These are phyloP conservation scores for Plodia interpunctella DNA, from an alignment of 1,140 invertebrate species.

Conservation along the genomic window DNA sequence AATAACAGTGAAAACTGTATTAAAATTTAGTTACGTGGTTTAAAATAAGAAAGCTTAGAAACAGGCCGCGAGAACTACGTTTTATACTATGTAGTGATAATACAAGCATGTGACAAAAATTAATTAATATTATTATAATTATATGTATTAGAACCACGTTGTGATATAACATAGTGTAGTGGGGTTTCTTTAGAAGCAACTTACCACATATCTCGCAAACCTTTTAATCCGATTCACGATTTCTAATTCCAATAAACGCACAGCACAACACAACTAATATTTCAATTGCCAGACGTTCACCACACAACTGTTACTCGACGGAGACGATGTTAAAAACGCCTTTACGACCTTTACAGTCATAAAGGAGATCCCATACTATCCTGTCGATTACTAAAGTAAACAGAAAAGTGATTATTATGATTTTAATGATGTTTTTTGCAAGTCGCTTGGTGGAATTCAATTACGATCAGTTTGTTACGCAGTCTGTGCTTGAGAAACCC, in stretches of 20 bases:
- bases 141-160: too few species aligned
- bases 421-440: conserved; percentile 9
- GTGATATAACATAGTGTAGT: too few species aligned
- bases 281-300: neutral
- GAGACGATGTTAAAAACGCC: neutral
- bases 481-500: neutral
- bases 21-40: too few species aligned
- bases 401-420: conserved; percentile 11
- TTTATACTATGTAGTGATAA: too few species aligned
- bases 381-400: conserved; percentile 9
- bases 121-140: too few species aligned
- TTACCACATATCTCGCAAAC: neutral
- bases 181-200: too few species aligned
- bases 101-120: too few species aligned
- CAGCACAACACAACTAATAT: neutral
- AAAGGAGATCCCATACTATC: neutral
- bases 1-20: too few species aligned
- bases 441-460: conserved; percentile 9
- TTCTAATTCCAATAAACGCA: neutral
- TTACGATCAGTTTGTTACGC: conserved; percentile 3
- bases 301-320: neutral
- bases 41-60: neutral
- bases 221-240: neutral
- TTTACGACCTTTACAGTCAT: conserved; percentile 7
- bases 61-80: too few species aligned